phyloP scores from a whole-genome alignment of 2,113 vertebrate species.

The Lynx canadensis region DNA sequence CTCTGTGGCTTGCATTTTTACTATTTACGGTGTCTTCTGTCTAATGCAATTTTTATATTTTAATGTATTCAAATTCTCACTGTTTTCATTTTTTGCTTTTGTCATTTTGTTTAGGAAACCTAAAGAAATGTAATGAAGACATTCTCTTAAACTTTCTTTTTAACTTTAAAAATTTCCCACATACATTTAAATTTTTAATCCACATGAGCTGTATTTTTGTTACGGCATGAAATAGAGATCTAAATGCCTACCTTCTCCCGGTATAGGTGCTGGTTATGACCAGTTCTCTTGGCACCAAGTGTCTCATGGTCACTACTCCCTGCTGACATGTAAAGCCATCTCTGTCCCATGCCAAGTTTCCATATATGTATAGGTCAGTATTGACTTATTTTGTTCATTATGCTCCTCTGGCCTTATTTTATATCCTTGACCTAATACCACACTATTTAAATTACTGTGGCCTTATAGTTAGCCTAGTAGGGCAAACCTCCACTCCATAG shows the following conservation, averaged over 20 bases:
- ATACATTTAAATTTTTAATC: background rate
- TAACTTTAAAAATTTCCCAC: background rate
- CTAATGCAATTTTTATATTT: slow-evolving; percentile 12
- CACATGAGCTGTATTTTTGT: background rate
- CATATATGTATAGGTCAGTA: background rate
- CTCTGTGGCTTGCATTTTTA: background rate
- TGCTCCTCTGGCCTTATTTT: slow-evolving; percentile 20
- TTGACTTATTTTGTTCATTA: background rate
- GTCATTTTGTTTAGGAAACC: background rate
- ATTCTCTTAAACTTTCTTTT: background rate
- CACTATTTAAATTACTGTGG: background rate
- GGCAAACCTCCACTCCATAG: background rate
- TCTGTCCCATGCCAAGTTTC: background rate
- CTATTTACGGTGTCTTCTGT: background rate
- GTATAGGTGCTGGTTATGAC: background rate
- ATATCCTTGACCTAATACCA: background rate
- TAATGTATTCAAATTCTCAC: slow-evolving; percentile 28
- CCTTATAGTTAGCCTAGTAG: background rate
- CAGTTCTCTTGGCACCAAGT: background rate
- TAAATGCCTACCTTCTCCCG: background rate
- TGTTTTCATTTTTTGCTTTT: slow-evolving; percentile 13
- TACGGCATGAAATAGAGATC: background rate
- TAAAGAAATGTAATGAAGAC: slow-evolving; percentile 3
- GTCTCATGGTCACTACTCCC: background rate
- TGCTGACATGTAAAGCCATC: background rate